Evolutionary conservation across 2,888 invertebrate genomes (phyloP).

Genomic region (Julus scandinavius): DNA sequence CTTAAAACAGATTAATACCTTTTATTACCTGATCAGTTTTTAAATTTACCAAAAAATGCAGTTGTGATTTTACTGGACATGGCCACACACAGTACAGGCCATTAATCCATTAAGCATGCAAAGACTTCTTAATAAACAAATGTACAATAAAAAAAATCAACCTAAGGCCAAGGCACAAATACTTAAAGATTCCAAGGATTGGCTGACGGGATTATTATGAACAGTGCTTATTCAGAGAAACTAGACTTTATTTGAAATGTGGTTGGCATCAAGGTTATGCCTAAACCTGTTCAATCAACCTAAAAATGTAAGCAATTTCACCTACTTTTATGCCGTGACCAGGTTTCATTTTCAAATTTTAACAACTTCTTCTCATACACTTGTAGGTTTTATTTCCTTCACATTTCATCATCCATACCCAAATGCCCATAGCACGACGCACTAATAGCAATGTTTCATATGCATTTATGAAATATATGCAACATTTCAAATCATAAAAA

Average conservation of each 20-base stretch:
- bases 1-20: background rate
- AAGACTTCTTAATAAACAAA: background rate
- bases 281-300: background rate
- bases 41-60: background rate
- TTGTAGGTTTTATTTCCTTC: background rate
- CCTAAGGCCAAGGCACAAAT: background rate
- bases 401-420: background rate
- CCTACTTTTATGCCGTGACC: background rate
- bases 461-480: background rate
- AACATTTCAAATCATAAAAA: background rate
- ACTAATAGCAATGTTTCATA: background rate
- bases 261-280: background rate
- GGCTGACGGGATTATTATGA: background rate
- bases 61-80: background rate
- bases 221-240: background rate
- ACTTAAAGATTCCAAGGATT: conserved; percentile 24
- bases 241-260: background rate
- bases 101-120: background rate
- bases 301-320: background rate
- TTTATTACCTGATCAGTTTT: background rate
- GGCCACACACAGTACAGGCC: background rate
- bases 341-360: background rate
- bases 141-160: background rate
- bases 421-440: background rate
- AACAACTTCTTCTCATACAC: background rate